These are phyloP conservation scores for Pachycephala philippinensis DNA, from an alignment of 2,113 vertebrate species.

Conservation along the genomic window DNA sequence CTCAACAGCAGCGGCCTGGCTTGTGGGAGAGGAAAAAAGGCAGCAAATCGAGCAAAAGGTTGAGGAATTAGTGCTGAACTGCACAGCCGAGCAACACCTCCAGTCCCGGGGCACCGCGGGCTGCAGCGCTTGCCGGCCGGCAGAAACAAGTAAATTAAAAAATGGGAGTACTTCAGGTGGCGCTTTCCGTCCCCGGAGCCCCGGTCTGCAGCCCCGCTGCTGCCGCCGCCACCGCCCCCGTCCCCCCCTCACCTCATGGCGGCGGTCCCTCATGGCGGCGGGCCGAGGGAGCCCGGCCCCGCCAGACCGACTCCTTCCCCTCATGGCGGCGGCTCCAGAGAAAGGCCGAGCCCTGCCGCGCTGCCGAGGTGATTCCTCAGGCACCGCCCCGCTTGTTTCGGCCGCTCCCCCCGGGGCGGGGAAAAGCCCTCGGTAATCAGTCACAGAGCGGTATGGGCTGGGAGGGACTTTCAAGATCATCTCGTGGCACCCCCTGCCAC, in stretches of 20 bases:
- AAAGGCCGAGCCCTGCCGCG: fast-evolving
- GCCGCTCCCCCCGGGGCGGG: background rate
- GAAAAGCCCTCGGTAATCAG: fast-evolving
- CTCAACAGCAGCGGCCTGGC: background rate
- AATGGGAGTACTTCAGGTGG: fast-evolving
- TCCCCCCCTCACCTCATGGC: background rate
- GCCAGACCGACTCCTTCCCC: fast-evolving
- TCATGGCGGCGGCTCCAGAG: fast-evolving
- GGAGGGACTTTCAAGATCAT: fast-evolving
- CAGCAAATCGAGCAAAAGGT: background rate
- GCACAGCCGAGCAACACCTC: background rate
- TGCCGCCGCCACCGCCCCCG: background rate
- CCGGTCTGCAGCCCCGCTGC: too few species aligned
- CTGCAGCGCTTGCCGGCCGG: fast-evolving
- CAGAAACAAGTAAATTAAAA: background rate
- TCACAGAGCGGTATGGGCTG: fast-evolving
- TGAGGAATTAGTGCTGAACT: background rate
- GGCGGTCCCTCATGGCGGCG: background rate
- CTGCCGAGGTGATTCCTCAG: background rate
- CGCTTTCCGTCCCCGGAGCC: fast-evolving
- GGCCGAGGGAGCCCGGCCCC: too few species aligned
- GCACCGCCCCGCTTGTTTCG: background rate
- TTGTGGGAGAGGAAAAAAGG: fast-evolving
- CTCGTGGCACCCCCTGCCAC: fast-evolving
- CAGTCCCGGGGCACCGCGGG: background rate